phyloP scores from a whole-genome alignment of 2,797 vertebrate genomes.

The Antrozous pallidus region DNA sequence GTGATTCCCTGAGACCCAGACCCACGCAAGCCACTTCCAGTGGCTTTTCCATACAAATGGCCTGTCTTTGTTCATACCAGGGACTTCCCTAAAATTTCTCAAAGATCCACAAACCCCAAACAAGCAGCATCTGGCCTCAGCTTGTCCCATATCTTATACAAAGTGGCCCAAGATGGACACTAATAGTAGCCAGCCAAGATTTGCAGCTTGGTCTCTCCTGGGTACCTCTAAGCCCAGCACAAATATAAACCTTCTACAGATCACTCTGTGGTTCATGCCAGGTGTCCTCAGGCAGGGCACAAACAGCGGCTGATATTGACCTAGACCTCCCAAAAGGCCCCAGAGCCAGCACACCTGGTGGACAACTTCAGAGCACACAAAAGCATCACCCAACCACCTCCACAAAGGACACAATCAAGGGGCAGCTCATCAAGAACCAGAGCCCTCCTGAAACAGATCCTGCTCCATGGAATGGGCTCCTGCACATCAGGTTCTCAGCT shows the following conservation, averaged over 20 bases:
- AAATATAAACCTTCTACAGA: background rate
- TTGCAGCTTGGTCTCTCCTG: background rate
- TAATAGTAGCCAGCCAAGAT: background rate
- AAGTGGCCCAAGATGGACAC: background rate
- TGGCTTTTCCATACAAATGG: background rate
- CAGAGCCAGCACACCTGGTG: background rate
- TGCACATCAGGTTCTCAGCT: background rate
- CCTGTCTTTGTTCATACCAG: background rate
- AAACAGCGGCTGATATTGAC: background rate
- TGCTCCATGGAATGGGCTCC: background rate
- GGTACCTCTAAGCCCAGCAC: background rate
- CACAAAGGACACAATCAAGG: background rate
- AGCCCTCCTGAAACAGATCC: background rate
- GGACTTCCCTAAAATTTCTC: background rate
- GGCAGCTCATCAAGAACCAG: background rate
- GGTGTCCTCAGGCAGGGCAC: background rate
- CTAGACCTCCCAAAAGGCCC: background rate
- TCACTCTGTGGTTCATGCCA: background rate
- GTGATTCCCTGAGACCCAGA: background rate
- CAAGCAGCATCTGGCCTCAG: background rate
- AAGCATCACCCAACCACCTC: background rate
- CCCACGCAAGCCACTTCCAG: background rate
- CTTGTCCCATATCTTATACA: background rate
- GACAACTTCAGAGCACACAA: background rate
- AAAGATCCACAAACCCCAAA: background rate